Evolutionary conservation across 2,888 invertebrate genomes (phyloP), one percentile per base, ranked within the genome.

Genomic region (Temnothorax ravouxi): DNA sequence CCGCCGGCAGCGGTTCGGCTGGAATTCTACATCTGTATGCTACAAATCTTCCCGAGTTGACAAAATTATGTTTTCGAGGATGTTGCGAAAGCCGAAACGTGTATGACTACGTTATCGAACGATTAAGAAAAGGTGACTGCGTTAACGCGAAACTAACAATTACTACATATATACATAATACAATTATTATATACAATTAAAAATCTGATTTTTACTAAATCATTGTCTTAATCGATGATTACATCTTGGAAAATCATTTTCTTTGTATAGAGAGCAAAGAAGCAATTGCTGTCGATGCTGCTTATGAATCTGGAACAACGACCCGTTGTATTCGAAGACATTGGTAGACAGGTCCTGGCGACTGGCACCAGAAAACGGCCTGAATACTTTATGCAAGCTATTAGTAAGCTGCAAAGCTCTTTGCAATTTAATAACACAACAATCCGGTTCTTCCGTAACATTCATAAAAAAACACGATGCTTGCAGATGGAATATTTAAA

Each of bases 301-400:
- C 95, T 99, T 87, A 99, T 99, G 99, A 99, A 99, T 95, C 95
- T 99, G 91, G 99, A 99, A 96, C 98, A 99, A 21, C 96, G 99
- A 71, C 99, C 99, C 0, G 99, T 99, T 18, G 98, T 99, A 80
- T 99, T 99, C 95, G 99, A 99, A 95, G 99, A 99, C 95, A 97
- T 99, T 86, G 99, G 98, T 0, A 96, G 99, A 52, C 99, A 99
- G 95, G 99, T 99, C 25, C 95, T 99, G 72, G 98, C 99, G 0
- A 98, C 98, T n/a, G 99, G 99, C 15, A 96, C 97, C 83, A 96
- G 99, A 92, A 98, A 98, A 95, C 97, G 98, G 56, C 99, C 99
- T 0, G 97, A 98, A 86, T 97, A 97, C 95, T 99, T 98, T 94
- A 99, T 99, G 84, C 96, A 97, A 88, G 97, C 98, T 95, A 99